Percentiles rank a stretch among this genome's conserved stretches.
Evolutionary conservation across 53 echinoderm and acorn worm genomes (phyloP).

Genomic region (Glandiceps talaboti): DNA sequence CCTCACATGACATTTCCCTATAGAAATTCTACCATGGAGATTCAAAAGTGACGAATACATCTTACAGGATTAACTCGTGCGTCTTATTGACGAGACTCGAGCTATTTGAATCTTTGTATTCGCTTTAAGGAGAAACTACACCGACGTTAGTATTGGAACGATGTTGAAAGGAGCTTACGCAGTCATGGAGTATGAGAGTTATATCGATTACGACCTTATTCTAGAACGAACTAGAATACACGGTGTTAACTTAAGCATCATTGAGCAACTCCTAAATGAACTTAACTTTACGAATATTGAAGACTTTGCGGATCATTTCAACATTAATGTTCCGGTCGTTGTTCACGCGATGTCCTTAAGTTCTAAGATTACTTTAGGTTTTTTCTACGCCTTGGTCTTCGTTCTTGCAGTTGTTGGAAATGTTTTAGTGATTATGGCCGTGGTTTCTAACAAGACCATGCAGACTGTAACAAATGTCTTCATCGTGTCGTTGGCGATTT

Average conservation of each 20-base stretch:
- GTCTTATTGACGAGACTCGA: too few species aligned
- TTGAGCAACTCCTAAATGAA: neutral
- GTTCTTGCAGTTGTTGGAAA: constrained; percentile 66
- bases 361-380: constrained; percentile 38
- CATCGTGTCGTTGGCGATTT: constrained; percentile 64
- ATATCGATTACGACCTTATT: neutral
- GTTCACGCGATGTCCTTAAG: constrained; percentile 39
- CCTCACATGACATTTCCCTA: too few species aligned
- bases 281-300: neutral
- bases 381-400: constrained; percentile 54
- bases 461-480: constrained; percentile 81
- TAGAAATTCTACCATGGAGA: too few species aligned
- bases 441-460: constrained; percentile 60
- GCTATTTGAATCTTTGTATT: too few species aligned
- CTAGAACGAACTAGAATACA: neutral
- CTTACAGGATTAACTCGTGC: too few species aligned
- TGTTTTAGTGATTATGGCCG: constrained; percentile 50
- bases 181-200: neutral
- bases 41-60: too few species aligned
- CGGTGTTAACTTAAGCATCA: neutral
- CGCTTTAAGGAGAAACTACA: too few species aligned
- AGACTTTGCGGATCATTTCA: neutral
- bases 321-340: constrained; percentile 21
- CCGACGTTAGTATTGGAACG: too few species aligned
- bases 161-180: too few species aligned